phyloP scores from a whole-genome alignment of 2,797 vertebrate species.

The Varecia variegata region DNA sequence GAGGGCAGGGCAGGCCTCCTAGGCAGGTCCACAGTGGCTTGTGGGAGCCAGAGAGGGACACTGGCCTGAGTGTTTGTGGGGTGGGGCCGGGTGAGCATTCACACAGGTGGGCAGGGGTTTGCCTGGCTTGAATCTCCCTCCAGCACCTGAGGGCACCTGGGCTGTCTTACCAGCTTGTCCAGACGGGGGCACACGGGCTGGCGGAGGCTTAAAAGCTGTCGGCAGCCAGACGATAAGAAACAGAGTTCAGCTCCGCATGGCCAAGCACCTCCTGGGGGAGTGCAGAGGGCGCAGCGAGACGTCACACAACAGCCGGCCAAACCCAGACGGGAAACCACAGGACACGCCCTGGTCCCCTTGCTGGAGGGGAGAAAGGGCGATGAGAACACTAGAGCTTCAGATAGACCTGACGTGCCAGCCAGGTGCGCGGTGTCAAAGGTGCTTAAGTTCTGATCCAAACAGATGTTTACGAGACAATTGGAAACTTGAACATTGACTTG shows the following conservation, averaged over 20 bases:
- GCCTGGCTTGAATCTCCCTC: not conserved
- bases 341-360: not conserved
- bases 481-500: not conserved
- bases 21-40: not conserved
- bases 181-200: no score
- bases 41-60: not conserved
- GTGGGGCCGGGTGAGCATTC: not conserved
- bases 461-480: not conserved
- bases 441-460: not conserved
- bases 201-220: not conserved
- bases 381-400: not conserved
- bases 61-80: not conserved
- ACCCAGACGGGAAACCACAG: no score
- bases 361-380: not conserved
- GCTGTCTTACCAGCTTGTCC: not conserved
- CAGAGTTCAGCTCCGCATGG: not conserved
- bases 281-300: no score
- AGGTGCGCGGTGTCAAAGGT: not conserved
- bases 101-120: not conserved
- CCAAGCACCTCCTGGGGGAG: not conserved
- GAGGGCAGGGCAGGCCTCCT: not conserved
- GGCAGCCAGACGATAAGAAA: not conserved
- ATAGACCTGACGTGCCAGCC: no score
- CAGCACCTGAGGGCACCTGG: not conserved
- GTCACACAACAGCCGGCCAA: not conserved